These are phyloP conservation scores for Mungos mungo DNA, from an alignment of 2,113 vertebrate genomes.

Conservation along the genomic window DNA sequence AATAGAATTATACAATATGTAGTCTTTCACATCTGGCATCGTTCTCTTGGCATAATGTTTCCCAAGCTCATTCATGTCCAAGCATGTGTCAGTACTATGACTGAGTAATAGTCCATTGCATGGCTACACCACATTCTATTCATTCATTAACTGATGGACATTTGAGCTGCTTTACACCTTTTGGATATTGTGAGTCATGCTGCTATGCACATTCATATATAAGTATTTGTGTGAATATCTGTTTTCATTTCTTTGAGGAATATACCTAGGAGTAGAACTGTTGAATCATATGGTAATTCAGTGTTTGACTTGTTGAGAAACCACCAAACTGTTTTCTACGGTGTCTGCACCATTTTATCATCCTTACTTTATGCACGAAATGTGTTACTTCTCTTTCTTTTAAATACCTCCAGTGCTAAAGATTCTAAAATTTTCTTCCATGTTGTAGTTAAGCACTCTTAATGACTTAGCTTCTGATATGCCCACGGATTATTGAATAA, in stretches of 20 bases:
- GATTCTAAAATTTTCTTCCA: background rate
- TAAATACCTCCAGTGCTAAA: background rate
- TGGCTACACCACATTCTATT: background rate
- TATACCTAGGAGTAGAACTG: background rate
- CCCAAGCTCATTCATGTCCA: background rate
- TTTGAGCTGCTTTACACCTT: background rate
- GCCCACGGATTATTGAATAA: background rate
- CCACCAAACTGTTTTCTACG: background rate
- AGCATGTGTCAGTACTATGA: background rate
- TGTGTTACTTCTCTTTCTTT: constrained; percentile 4
- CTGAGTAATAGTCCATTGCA: background rate
- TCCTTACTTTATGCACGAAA: background rate
- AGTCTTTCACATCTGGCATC: background rate
- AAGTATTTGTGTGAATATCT: background rate
- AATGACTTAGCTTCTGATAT: background rate
- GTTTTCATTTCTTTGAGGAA: background rate
- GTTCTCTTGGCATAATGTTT: background rate
- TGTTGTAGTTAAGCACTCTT: background rate
- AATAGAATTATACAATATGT: background rate
- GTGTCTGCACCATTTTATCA: background rate
- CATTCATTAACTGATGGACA: background rate
- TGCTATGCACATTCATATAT: background rate
- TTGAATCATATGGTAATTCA: background rate
- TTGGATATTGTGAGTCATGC: constrained; percentile 12
- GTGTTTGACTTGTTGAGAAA: constrained; percentile 36